phyloP scores from a whole-genome alignment of 2,888 invertebrate species.

The Apamea anceps region DNA sequence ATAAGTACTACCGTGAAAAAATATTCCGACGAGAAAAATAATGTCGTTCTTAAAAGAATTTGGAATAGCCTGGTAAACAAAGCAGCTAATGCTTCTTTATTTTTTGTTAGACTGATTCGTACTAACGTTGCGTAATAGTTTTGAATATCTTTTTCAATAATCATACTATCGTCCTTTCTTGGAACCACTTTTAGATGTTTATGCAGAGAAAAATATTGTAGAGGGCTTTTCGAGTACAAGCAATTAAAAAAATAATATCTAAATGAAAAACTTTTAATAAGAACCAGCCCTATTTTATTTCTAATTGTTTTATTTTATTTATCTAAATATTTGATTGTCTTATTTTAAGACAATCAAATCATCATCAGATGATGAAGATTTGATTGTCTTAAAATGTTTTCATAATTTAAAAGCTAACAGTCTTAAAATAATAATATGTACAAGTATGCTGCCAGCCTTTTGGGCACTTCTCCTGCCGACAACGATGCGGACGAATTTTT shows the following conservation, averaged over 20 bases:
- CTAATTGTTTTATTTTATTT: too few species aligned
- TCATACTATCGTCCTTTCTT: background rate
- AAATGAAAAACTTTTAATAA: background rate
- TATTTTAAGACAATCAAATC: too few species aligned
- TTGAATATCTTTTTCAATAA: constrained; percentile 16
- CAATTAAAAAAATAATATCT: background rate
- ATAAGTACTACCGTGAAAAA: background rate
- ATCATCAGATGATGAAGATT: too few species aligned
- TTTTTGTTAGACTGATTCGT: constrained; percentile 16
- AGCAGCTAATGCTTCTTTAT: constrained; percentile 16
- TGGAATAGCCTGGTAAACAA: constrained; percentile 12
- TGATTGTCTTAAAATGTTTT: background rate
- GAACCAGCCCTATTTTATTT: background rate
- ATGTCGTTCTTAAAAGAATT: constrained; percentile 15
- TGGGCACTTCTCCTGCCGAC: too few species aligned
- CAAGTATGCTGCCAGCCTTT: too few species aligned
- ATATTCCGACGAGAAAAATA: constrained; percentile 7
- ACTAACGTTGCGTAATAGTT: constrained; percentile 15
- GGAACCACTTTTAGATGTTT: background rate
- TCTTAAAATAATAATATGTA: too few species aligned
- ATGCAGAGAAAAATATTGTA: background rate
- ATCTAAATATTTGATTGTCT: too few species aligned
- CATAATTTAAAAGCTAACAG: background rate
- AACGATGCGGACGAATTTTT: too few species aligned
- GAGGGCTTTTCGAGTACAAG: background rate